phyloP scores from a whole-genome alignment of 1,140 invertebrate genomes.

The Diprion similis region DNA sequence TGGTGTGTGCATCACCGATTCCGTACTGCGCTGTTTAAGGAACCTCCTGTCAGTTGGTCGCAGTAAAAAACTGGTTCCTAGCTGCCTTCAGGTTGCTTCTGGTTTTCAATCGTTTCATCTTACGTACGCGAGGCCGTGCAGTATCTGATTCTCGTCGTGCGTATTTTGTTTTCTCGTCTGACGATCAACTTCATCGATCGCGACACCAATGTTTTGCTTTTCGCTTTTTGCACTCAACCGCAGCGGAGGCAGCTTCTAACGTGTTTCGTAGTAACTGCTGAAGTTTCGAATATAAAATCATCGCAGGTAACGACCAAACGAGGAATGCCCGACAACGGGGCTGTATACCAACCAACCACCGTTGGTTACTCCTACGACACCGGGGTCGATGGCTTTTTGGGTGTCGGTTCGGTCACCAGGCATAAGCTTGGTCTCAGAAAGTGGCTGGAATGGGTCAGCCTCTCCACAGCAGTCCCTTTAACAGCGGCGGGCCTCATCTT shows the following conservation, averaged over 20 bases:
- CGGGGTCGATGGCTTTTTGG: slow-evolving; percentile 44
- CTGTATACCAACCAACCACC: slow-evolving; percentile 59
- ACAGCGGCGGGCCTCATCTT: slow-evolving; percentile 52
- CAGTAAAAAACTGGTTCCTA: no score
- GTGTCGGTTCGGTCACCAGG: slow-evolving; percentile 48
- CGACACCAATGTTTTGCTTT: no score
- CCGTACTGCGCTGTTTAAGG: not conserved
- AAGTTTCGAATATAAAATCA: not conserved
- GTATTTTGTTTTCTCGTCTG: no score
- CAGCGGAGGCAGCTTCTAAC: no score
- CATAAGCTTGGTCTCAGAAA: slow-evolving; percentile 56
- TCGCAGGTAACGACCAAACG: not conserved
- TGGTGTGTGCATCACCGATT: not conserved
- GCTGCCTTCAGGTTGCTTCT: no score
- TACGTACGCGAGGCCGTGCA: no score
- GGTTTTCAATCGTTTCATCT: no score
- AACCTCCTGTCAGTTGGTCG: not conserved
- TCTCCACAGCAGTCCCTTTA: slow-evolving; percentile 52
- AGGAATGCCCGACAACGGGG: slow-evolving; percentile 54
- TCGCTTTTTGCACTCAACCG: no score
- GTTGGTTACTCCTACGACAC: slow-evolving; percentile 57
- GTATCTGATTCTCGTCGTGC: no score
- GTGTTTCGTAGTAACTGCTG: no score
- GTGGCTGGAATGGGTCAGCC: slow-evolving; percentile 56
- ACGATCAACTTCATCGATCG: no score